A percentile compares a stretch with the other conserved stretches of the same genome.
phyloP scores from a whole-genome alignment of 2,113 vertebrate genomes.

The Candoia aspera region DNA sequence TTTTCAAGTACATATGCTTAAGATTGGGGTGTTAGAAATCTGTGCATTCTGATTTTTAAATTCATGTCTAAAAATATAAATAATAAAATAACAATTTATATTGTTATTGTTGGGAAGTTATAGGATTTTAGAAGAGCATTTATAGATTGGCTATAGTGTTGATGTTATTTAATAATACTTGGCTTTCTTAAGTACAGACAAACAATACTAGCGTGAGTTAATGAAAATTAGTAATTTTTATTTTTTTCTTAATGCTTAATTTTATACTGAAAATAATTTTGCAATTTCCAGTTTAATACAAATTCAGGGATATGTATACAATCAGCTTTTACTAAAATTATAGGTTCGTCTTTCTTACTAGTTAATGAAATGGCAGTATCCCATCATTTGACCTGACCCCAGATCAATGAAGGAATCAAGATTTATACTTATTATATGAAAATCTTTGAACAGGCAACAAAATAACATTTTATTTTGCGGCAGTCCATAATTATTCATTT shows the following conservation, averaged over 20 bases:
- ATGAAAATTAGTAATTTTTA: constrained; percentile 35
- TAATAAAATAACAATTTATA: constrained; percentile 5
- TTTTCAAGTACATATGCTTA: background rate
- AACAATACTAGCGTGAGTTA: background rate
- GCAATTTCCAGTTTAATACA: background rate
- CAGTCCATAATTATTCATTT: background rate
- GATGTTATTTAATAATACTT: background rate
- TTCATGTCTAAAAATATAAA: background rate
- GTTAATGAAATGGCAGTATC: background rate
- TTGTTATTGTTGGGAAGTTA: background rate
- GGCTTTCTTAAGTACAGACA: background rate
- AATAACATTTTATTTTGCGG: background rate
- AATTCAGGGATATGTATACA: constrained; percentile 10
- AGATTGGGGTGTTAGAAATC: background rate
- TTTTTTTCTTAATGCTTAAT: constrained; percentile 4
- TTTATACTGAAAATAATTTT: constrained; percentile 1
- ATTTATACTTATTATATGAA: background rate
- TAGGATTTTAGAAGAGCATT: background rate
- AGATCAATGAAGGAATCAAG: background rate
- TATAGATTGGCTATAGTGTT: background rate
- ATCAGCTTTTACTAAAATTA: constrained; percentile 21
- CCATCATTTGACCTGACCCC: constrained; percentile 9
- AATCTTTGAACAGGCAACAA: background rate
- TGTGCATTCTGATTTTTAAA: background rate
- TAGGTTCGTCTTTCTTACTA: background rate